phyloP scores from a whole-genome alignment of 2,888 invertebrate species.

The Phyllotreta cruciferae region DNA sequence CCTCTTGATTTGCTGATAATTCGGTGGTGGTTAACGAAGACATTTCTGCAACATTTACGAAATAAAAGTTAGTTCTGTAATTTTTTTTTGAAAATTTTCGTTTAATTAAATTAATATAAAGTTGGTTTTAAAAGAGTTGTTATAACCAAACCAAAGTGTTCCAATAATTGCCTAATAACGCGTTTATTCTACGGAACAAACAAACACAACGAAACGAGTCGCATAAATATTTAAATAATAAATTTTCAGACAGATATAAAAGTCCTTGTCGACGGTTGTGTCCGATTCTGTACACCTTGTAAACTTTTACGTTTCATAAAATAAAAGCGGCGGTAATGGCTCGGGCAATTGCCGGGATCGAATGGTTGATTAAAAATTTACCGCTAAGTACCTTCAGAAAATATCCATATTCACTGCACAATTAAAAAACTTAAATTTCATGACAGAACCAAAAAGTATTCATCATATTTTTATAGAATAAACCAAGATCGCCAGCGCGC shows the following conservation, averaged over 20 bases:
- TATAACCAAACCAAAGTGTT: no score
- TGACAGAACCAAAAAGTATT: constrained; percentile 52
- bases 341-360: constrained; percentile 26
- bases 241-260: constrained; percentile 36
- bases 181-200: not conserved
- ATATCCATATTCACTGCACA: constrained; percentile 33
- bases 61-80: constrained; percentile 1
- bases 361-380: constrained; percentile 42
- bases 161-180: no score
- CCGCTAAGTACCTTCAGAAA: constrained; percentile 46
- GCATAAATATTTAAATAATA: constrained; percentile 27
- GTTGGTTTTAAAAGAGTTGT: no score
- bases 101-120: constrained; percentile 18
- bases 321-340: constrained; percentile 39
- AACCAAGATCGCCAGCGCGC: constrained; percentile 46
- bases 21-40: constrained; percentile 45
- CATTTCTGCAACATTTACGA: constrained; percentile 50
- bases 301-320: constrained; percentile 39
- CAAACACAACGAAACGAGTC: constrained; percentile 21
- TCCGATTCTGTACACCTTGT: constrained; percentile 35
- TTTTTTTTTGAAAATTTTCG: constrained; percentile 1
- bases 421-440: constrained; percentile 50
- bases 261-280: constrained; percentile 44
- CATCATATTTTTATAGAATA: constrained; percentile 46
- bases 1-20: constrained; percentile 37